Evolutionary conservation across 2,888 invertebrate genomes (phyloP).

Genomic region (Eupeodes latifasciatus): DNA sequence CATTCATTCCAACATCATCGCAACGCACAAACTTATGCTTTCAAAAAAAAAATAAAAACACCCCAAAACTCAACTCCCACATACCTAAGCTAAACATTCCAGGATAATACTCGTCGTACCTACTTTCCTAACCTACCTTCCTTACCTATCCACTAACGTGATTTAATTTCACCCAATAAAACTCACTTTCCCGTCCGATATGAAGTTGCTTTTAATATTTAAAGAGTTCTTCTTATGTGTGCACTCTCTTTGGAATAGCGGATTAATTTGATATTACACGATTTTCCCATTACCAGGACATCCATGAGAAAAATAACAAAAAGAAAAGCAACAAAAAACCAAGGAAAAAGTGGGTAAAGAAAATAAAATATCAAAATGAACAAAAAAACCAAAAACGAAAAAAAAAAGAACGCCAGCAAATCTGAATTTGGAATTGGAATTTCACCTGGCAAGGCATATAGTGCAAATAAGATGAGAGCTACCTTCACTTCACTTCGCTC

Average conservation of each 20-base stretch:
- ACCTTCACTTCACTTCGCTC: slow-evolving; percentile 25
- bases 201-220: slow-evolving; percentile 56
- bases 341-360: neutral
- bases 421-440: slow-evolving; percentile 54
- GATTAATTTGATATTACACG: slow-evolving; percentile 68
- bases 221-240: slow-evolving; percentile 56
- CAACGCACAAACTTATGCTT: neutral
- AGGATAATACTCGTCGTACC: neutral
- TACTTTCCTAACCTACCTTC: no score
- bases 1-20: neutral
- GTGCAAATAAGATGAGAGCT: slow-evolving; percentile 50
- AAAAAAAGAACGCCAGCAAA: slow-evolving; percentile 14
- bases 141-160: neutral
- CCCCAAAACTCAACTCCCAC: neutral
- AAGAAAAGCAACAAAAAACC: slow-evolving; percentile 4
- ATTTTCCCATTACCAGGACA: slow-evolving; percentile 70
- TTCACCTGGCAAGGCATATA: slow-evolving; percentile 45
- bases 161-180: slow-evolving; percentile 55
- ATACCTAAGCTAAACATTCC: slow-evolving; percentile 4
- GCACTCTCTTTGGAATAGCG: slow-evolving; percentile 51
- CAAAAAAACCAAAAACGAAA: slow-evolving; percentile 15
- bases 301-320: slow-evolving; percentile 32
- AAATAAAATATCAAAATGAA: slow-evolving; percentile 6
- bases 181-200: slow-evolving; percentile 45
- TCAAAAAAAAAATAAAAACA: no score